Conservation (phyloP, 2,888 invertebrate genomes). For the Idaea aversata region DNA sequence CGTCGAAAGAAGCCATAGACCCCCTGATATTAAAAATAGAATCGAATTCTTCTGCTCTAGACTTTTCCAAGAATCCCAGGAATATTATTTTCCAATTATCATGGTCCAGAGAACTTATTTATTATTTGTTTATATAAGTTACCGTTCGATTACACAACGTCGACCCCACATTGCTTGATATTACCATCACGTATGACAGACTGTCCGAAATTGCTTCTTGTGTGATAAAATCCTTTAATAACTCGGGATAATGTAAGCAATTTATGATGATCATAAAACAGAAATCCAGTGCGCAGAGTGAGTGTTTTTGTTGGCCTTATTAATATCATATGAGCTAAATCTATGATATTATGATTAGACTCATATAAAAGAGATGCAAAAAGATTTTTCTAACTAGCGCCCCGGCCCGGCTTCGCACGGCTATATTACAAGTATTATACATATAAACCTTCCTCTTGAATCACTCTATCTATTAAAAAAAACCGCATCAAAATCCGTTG, state of each 20-base stretch:
- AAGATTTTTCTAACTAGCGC: no score
- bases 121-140: background rate
- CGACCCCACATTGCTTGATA: background rate
- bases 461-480: no score
- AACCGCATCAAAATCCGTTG: no score
- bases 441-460: no score
- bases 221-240: background rate
- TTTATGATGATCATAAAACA: background rate
- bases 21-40: no score
- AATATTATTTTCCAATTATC: background rate
- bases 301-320: background rate
- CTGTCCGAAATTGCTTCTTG: background rate
- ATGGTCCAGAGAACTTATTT: background rate
- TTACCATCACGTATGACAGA: background rate
- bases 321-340: background rate
- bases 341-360: background rate
- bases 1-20: no score
- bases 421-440: no score
- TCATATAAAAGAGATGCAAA: background rate
- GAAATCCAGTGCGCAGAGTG: background rate
- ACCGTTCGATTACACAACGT: background rate
- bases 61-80: background rate
- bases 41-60: background rate
- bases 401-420: no score
- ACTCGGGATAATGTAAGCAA: background rate